Base-by-base conservation (phyloP, 2,113 vertebrate genomes). In the Platichthys flesus region DNA sequence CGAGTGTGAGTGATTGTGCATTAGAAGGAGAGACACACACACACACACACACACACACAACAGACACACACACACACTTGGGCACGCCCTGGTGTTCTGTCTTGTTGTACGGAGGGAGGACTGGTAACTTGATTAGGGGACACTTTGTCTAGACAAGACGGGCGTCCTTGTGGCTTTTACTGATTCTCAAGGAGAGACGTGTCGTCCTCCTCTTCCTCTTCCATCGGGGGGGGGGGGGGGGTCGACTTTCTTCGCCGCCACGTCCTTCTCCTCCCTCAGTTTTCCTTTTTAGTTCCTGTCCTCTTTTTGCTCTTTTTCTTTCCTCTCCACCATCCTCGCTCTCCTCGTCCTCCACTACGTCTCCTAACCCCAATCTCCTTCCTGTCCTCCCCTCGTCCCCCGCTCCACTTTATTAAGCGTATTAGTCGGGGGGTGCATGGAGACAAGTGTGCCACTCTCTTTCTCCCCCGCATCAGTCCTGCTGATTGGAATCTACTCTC, bases 91-190 rank as follows among this genome's bases (percentile, higher is more conserved):
- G 63, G 35, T 68, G 61, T 75, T 85, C 18, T 64, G 21, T 81
- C 74, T 77, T 81, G 57, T 84, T 79, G 65, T 68, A 52, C 42
- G 26, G 54, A 83, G 45, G 76, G 60, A 78, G 68, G 54, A 72
- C 49, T 54, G 47, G 76, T 91, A 91, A 91, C 80, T 83, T 78
- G 76, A 91, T 93, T 91, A 92, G 63, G 61, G 69, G 77, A 88
- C 61, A 63, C 81, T 88, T 83, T 82, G 87, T 86, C 81, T 82
- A 82, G 89, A 91, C 89, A n/a, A 68, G 71, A 67, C 79, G 52
- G 76, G 78, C 64, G 87, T 91, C 91, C 83, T 85, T 87, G 88
- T 84, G 60, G 64, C 71, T 86, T 76, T 81, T 58, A 81, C 18
- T 63, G 65, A 69, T 65, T 62, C 75, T 87, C 57, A 83, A 85